Evolutionary conservation across 2,888 invertebrate genomes (phyloP).

Genomic region (Cancer borealis): DNA sequence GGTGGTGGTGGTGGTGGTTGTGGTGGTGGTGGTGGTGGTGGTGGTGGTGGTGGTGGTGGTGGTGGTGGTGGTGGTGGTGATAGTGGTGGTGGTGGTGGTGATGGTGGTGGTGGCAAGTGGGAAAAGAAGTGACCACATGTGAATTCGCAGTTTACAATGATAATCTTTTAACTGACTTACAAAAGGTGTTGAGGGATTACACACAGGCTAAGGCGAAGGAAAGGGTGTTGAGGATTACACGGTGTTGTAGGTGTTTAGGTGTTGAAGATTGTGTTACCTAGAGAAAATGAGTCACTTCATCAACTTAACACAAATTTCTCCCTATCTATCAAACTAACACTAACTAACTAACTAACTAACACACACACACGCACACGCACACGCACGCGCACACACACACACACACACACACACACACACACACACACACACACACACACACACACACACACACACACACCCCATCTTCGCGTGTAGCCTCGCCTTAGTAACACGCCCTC

Average conservation of each 20-base stretch:
- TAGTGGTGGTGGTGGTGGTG: not conserved
- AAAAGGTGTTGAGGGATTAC: not conserved
- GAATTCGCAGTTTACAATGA: not conserved
- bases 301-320: too few species aligned
- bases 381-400: not conserved
- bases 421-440: not conserved
- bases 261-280: too few species aligned
- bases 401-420: not conserved
- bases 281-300: too few species aligned
- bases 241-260: not conserved
- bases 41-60: not conserved
- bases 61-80: not conserved
- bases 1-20: not conserved
- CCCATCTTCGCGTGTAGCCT: too few species aligned
- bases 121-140: not conserved
- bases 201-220: not conserved
- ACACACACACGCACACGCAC: not conserved
- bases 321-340: too few species aligned
- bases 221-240: not conserved
- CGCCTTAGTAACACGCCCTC: constrained; percentile 17
- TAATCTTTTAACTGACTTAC: not conserved
- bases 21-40: not conserved
- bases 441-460: not conserved
- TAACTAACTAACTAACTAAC: not conserved
- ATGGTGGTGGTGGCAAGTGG: not conserved